These are phyloP conservation scores for Sebastes ruberrimus DNA, from an alignment of 2,797 vertebrate species.

Conservation along the genomic window DNA sequence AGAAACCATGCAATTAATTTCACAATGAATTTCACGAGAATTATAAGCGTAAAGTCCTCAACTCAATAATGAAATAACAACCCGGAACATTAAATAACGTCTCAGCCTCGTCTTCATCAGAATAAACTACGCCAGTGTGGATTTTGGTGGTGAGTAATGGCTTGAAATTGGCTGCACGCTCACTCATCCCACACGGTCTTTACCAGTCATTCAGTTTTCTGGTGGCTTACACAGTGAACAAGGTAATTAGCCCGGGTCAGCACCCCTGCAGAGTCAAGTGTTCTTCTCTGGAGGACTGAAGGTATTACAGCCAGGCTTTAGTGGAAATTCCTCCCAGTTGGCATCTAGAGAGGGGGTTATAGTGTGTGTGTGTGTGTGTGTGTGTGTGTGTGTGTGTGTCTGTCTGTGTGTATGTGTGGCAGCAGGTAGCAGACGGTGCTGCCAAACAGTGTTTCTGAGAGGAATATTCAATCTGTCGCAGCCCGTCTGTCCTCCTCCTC, in stretches of 20 bases:
- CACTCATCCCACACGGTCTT: slow-evolving; percentile 29
- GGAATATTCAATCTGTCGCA: slow-evolving; percentile 13
- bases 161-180: slow-evolving; percentile 12
- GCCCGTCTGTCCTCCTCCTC: neutral
- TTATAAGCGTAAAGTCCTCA: neutral
- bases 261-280: slow-evolving; percentile 34
- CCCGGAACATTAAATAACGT: neutral
- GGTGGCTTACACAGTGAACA: slow-evolving; percentile 17
- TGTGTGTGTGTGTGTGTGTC: slow-evolving; percentile 12
- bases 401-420: slow-evolving; percentile 15
- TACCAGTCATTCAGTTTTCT: slow-evolving; percentile 23
- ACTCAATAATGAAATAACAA: neutral
- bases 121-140: neutral
- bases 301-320: slow-evolving; percentile 32
- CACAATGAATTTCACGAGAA: accelerated
- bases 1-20: neutral
- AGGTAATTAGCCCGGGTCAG: slow-evolving; percentile 45
- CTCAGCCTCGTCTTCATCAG: neutral
- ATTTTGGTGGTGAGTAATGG: slow-evolving; percentile 15
- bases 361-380: slow-evolving; percentile 8
- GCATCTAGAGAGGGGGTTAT: neutral
- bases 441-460: slow-evolving; percentile 32
- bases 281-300: slow-evolving; percentile 37
- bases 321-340: slow-evolving; percentile 39
- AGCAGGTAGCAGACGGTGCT: slow-evolving; percentile 21